phyloP scores from a whole-genome alignment of 2,113 vertebrate genomes.

The Myotis yumanensis region DNA sequence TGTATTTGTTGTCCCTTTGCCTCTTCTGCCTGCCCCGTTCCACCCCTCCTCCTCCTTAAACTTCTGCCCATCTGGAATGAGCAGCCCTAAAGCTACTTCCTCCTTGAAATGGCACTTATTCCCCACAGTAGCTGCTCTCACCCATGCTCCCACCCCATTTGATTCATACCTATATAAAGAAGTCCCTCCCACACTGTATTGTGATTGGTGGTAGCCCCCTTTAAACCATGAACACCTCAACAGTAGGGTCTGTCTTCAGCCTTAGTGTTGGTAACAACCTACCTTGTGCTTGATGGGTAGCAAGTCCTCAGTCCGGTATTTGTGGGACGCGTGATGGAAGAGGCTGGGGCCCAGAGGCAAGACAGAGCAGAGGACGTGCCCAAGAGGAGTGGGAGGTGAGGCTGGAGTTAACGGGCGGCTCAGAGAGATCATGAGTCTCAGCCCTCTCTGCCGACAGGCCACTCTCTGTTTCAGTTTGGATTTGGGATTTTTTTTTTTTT shows the following conservation, averaged over 20 bases:
- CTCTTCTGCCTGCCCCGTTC: not conserved
- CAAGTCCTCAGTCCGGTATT: not conserved
- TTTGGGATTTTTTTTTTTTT: slow-evolving; percentile 21
- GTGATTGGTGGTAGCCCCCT: not conserved
- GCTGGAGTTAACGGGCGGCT: not conserved
- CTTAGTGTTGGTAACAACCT: not conserved
- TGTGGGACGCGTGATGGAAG: not conserved
- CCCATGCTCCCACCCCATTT: not conserved
- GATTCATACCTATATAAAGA: not conserved
- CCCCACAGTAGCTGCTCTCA: not conserved
- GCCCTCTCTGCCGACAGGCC: not conserved
- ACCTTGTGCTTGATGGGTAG: not conserved
- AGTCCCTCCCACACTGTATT: not conserved
- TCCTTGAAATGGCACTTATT: not conserved
- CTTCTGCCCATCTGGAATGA: slow-evolving; percentile 13
- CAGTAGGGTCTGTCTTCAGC: not conserved
- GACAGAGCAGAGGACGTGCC: not conserved
- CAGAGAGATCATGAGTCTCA: not conserved
- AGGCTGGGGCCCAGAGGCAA: not conserved
- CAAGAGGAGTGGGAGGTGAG: not conserved
- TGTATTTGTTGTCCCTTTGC: slow-evolving; percentile 9
- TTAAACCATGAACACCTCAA: not conserved
- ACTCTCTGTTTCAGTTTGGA: not conserved
- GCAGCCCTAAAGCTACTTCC: not conserved
- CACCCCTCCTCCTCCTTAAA: not conserved